Base-by-base conservation (phyloP, 2,113 vertebrate species). In the Tragelaphus imberbis region DNA sequence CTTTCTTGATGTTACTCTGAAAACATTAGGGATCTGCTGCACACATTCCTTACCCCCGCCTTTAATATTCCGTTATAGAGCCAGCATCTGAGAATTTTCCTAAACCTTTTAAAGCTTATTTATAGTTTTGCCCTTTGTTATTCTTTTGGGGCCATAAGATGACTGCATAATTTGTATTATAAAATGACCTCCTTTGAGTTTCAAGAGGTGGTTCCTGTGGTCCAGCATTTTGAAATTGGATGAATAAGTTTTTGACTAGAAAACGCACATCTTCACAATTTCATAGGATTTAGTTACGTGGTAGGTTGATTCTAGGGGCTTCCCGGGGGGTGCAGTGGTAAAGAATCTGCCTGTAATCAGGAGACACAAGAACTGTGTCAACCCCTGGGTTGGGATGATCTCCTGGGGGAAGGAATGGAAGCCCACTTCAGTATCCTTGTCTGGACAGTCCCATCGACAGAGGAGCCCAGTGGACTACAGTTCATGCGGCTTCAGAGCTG, bases 61-160 rank as follows among this genome's bases (percentile, higher is more conserved):
- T 63, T 97, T 91, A 84, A 81, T 84, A 97, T 90, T 97, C 82
- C 80, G 92, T 97, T 93, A 84, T 14, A 86, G 51, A 94, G 63
- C n/a, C 53, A 30, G 61, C 68, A 91, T 86, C 53, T 94, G 89
- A 95, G 84, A 82, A 59, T 96, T 95, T 95, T 89, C 53, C 91
- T n/a, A 81, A 97, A 68, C 28, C 81, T 96, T 91, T 96, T 88
- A 97, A 97, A 96, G 90, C 44, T 87, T 96, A 82, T 86, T 94
- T 96, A 89, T 95, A 95, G 92, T 89, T 97, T 94, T 2, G 15
- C 40, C 47, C 55, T 95, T 97, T 75, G 84, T 77, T 77, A 84
- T 94, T 49, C 85, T 89, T 91, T 91, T 40, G 71, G 89, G 65
- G 86, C 68, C 91, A 56, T 36, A 80, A 86, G 77, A 94, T 90